Evolutionary conservation across 2,888 invertebrate genomes (phyloP), one percentile per base, ranked within the genome.

Genomic region (Clunio marinus): DNA sequence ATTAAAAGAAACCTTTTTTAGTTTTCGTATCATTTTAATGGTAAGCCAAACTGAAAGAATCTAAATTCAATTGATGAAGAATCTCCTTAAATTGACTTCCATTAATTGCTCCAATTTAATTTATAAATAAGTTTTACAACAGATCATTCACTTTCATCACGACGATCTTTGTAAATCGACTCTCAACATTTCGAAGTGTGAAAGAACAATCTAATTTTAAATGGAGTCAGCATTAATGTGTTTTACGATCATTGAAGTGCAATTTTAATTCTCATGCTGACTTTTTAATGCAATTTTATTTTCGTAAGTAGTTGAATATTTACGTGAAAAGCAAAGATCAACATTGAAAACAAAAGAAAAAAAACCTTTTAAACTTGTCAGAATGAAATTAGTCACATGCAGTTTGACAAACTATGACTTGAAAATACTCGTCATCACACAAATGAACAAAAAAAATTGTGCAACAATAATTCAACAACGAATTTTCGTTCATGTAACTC

Each of bases 101-200:
- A 35, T 13, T 66, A 55, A 66, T 66, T 66, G 66, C 55, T 55
- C 66, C 27, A 66, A 66, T 66, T 66, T 63, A 37, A 46, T 63
- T 63, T 46, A 10, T 25, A 63, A 63, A 63, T 35, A 28, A 15
- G 20, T 8, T 59, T 35, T 59, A 13, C 35, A 32, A 32, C 35
- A 32, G 35, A 32, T 32, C 35, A 32, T 8, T 5, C 35, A 13
- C 35, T 32, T n/a, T n/a, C 35, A 5, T 8, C 35, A 8, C 35
- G 35, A 32, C 13, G 35, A 13, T 32, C 13, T 13, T 32, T 32
- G 13, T 8, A 32, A 32, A 32, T 32, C 5, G 13, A 13, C 13
- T 32, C 35, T 32, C 13, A 5, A 8, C n/a, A n/a, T n/a, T n/a
- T n/a, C n/a, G n/a, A n/a, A n/a, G n/a, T n/a, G n/a, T n/a, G n/a